phyloP scores from a whole-genome alignment of 2,113 vertebrate species.

The Microcebus ravelobensis region DNA sequence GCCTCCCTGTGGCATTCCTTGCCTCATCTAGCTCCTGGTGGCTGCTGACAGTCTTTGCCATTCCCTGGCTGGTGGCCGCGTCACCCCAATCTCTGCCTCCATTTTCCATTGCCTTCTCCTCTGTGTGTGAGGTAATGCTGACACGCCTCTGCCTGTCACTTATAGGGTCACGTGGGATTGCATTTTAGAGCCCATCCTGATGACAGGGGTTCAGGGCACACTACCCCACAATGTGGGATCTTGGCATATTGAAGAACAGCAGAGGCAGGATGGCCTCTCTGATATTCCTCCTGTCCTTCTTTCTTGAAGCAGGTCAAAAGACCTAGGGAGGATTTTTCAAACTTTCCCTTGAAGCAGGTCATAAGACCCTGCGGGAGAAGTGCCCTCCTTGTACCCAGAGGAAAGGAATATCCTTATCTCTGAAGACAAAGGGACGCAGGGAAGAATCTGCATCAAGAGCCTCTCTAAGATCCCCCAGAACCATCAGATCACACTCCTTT shows the following conservation, averaged over 20 bases:
- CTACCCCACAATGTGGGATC: neutral
- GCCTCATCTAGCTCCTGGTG: neutral
- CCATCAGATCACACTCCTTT: neutral
- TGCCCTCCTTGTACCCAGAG: neutral
- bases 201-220: neutral
- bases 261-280: neutral
- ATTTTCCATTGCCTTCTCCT: neutral
- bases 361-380: neutral
- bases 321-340: neutral
- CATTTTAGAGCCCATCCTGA: neutral
- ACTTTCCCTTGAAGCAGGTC: neutral
- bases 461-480: neutral
- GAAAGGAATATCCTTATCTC: neutral
- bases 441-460: neutral
- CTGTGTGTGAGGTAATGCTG: neutral
- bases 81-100: neutral
- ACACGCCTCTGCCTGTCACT: neutral
- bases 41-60: neutral
- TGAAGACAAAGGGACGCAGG: neutral
- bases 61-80: neutral
- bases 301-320: no score
- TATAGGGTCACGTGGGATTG: neutral
- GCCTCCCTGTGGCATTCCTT: neutral
- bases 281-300: neutral
- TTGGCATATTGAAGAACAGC: neutral